Base-by-base conservation (phyloP, 2,888 invertebrate species). In the Hyalella azteca region DNA sequence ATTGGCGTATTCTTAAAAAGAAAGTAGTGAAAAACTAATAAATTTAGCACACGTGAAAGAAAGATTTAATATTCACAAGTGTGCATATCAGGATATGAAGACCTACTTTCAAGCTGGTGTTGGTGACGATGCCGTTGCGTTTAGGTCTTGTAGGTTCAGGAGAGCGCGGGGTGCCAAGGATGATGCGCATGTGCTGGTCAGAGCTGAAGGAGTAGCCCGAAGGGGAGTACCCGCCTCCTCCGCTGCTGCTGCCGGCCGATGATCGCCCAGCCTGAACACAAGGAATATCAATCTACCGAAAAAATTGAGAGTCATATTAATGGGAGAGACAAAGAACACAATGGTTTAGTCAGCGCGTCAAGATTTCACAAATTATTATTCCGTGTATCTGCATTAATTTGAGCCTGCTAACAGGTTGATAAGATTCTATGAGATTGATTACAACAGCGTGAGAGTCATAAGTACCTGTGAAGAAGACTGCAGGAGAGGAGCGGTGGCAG, bases 111-210 rank as follows among this genome's bases (percentile, higher is more conserved):
- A 84, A 78, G 76, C 81, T 84, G 76, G 82, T 79, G 73, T 82
- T 84, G 79, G 82, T 81, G 45, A 82, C 82, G 19, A 84, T 84
- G 59, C 84, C 84, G 36, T 84, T 84, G 39, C 84, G 83, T 48
- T 80, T 81, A 13, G 81, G 80, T 49, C 82, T 81, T 7, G 79
- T 29, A 1, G 81, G 77, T 81, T 83, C 81, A 26, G 83, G 82
- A 26, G 83, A 82, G 29, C 82, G 78, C 22, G 75, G 40, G n/a
- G 82, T 78, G n/a, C 85, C 85, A 78, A 85, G 79, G 45, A 84
- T 85, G 73, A 84, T 84, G 78, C 83, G 82, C 85, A 85, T 85
- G 79, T 85, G 85, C 77, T 83, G 81, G 81, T 85, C 83, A 73
- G 85, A 78, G 66, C 81, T 77, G 81, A 82, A 84, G 50, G 82